Evolutionary conservation across 2,888 invertebrate species (phyloP).

Genomic region (Lasioglossum pauxillum): DNA sequence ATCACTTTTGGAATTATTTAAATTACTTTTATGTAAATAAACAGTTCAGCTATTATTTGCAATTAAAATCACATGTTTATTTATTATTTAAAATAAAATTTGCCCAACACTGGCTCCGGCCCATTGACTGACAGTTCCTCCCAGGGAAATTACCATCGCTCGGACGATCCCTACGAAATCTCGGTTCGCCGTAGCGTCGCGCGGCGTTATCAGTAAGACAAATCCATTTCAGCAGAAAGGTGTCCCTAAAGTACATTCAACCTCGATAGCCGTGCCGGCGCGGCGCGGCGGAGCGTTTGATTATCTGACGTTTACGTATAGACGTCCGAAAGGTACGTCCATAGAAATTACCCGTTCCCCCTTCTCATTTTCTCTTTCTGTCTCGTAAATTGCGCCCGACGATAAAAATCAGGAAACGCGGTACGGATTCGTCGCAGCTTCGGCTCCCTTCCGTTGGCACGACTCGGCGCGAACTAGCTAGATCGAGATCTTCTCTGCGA

Average conservation of each 20-base stretch:
- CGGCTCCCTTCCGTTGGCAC: slow-evolving; percentile 39
- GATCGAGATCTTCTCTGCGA: slow-evolving; percentile 61
- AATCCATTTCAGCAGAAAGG: slow-evolving; percentile 32
- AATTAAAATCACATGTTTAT: too few relatives aligned
- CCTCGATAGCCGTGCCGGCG: neutral
- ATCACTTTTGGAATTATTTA: too few relatives aligned
- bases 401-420: slow-evolving; percentile 71
- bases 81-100: too few relatives aligned
- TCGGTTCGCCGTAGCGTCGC: slow-evolving; percentile 10
- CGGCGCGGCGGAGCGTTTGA: slow-evolving; percentile 7
- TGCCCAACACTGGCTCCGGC: too few relatives aligned
- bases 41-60: too few relatives aligned
- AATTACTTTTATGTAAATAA: too few relatives aligned
- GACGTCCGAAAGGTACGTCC: slow-evolving; percentile 32
- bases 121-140: too few relatives aligned
- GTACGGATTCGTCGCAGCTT: slow-evolving; percentile 58
- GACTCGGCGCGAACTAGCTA: slow-evolving; percentile 38
- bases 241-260: slow-evolving; percentile 20
- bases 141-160: neutral
- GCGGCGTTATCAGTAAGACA: slow-evolving; percentile 29
- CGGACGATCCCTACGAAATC: neutral
- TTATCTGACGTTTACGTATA: slow-evolving; percentile 32
- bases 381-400: slow-evolving; percentile 68
- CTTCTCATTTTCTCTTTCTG: slow-evolving; percentile 51
- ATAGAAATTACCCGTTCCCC: slow-evolving; percentile 66